Conservation (phyloP, 2,888 invertebrate genomes). For the Tolmerus cingulatus region DNA sequence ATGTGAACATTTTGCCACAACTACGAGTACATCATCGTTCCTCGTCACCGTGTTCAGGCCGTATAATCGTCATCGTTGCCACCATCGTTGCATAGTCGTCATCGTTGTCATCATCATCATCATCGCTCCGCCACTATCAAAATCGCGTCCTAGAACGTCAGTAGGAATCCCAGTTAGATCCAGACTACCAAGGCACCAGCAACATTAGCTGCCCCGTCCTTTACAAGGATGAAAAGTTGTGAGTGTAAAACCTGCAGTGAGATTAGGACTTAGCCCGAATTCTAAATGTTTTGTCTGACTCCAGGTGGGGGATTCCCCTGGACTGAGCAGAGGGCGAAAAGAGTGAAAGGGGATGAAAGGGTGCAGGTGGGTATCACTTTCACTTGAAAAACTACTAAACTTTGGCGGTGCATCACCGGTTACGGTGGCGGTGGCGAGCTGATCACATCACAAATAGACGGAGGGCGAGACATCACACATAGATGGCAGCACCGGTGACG, state of each 20-base stretch:
- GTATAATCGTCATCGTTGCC: neutral
- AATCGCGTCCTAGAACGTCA: neutral
- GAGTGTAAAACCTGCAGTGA: neutral
- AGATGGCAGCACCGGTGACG: neutral
- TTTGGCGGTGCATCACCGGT: neutral
- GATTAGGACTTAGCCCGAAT: neutral
- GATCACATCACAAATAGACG: neutral
- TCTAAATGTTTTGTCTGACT: neutral
- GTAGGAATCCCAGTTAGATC: neutral
- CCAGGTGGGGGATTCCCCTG: neutral
- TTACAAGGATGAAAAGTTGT: neutral
- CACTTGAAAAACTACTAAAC: constrained; percentile 10
- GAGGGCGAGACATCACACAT: neutral
- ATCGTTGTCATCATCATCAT: neutral
- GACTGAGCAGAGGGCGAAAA: too few species aligned
- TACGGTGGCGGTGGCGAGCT: neutral
- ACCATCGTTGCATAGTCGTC: neutral
- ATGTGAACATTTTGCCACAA: neutral
- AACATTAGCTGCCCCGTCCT: neutral
- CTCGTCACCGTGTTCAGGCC: neutral
- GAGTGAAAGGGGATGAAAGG: too few species aligned
- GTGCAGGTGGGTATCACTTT: neutral
- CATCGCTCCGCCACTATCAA: neutral
- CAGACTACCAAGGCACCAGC: neutral
- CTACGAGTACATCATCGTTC: neutral